Evolutionary conservation across 1,140 invertebrate genomes (phyloP).

Genomic region (Drosophila arawakana): DNA sequence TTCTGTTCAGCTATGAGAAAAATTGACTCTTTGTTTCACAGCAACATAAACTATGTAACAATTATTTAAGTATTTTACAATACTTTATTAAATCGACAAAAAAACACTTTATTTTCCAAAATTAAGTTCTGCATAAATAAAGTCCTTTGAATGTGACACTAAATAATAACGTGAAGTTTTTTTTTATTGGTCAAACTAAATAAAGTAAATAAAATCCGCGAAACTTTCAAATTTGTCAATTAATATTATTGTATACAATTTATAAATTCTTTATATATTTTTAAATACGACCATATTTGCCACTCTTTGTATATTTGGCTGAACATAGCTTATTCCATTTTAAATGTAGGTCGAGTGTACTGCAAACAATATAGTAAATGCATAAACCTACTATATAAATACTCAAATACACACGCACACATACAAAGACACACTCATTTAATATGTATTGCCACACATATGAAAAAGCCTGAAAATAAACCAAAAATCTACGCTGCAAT

Average conservation of each 20-base stretch:
- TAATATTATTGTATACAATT: slow-evolving; percentile 21
- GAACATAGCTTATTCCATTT: slow-evolving; percentile 28
- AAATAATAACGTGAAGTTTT: slow-evolving; percentile 5
- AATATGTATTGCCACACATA: slow-evolving; percentile 11
- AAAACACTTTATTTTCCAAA: too few species aligned
- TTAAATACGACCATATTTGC: slow-evolving; percentile 30
- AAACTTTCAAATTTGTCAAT: slow-evolving; percentile 11
- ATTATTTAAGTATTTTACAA: too few species aligned
- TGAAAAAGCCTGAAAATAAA: slow-evolving; percentile 39
- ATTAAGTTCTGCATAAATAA: too few species aligned
- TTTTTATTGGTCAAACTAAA: neutral
- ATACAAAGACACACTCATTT: neutral
- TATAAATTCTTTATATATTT: slow-evolving; percentile 16
- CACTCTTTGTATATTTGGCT: slow-evolving; percentile 14
- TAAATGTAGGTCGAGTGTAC: slow-evolving; percentile 43
- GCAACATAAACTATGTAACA: too few species aligned
- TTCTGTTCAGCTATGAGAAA: neutral
- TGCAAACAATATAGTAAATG: slow-evolving; percentile 37
- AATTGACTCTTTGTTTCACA: too few species aligned
- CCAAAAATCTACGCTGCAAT: slow-evolving; percentile 24
- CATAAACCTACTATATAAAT: neutral
- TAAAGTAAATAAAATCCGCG: slow-evolving; percentile 1
- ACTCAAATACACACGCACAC: neutral
- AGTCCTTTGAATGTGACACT: too few species aligned
- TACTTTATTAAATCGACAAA: too few species aligned